Evolutionary conservation across 2,888 invertebrate genomes (phyloP), one percentile per base, ranked within the genome.

Genomic region (Slavum lentiscoides): DNA sequence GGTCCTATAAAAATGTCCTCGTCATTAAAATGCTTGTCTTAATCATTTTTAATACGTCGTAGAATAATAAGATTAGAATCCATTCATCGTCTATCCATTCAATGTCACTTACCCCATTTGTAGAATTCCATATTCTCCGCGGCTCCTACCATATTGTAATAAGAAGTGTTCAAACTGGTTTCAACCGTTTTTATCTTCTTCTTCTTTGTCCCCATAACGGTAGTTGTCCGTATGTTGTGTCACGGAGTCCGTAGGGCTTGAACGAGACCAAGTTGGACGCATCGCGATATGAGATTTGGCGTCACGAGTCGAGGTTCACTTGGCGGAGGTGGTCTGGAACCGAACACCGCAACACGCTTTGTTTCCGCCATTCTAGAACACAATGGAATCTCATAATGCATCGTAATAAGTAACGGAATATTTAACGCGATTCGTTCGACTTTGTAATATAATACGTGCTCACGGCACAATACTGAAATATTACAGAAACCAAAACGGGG

Each of bases 21-120:
- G 74, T 89, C 89, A 53, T 88, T 86, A 70, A 49, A 49, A 6
- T 87, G 88, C 82, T 86, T 86, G 6, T 86, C 85, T 82, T 87
- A 87, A 73, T 86, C 86, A 70, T 89, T 93, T 74, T 85, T 84
- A 43, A 96, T 92, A 82, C 92, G 90, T 97, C 97, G 97, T 82
- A 97, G 88, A 43, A 95, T 94, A 88, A 97, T n/a, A n/a, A n/a
- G 90, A 86, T 92, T 93, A 6, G 95, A 94, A 87, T 97, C 97
- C 95, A 96, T 87, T 97, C 93, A 87, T 98, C 97, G 87, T 98
- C 97, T 83, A 98, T 87, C 97, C 97, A 98, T 83, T 94, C 94
- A 91, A 96, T 92, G 86, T 97, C 97, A 87, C 94, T 90, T 83
- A 95, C 93, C 93, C 96, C 95, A 87, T 98, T 97, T 85, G 49